Base-by-base conservation (phyloP, 2,888 invertebrate genomes). In the Ophioninae sp. region DNA sequence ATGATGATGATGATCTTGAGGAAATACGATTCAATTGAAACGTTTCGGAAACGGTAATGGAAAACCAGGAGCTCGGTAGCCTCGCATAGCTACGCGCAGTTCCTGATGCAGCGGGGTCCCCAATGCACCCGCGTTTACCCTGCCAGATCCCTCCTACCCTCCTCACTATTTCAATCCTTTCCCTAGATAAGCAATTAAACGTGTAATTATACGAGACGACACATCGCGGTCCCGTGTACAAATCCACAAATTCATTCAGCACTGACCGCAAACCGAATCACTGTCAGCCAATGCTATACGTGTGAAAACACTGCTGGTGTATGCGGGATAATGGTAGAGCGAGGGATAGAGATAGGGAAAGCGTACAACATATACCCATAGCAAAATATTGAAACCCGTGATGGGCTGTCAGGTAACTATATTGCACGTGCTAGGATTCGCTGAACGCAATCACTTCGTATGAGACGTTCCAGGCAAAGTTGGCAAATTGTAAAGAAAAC, bases 141-240 rank as follows among this genome's bases (percentile, higher is more conserved):
- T 39, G 20, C 13, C 23, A 30, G 30, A 64, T 58, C 64, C 65
- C 65, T 78, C 58, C 51, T n/a, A n/a, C n/a, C 58, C 51, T 30
- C 30, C 30, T 30, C 30, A 1, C 30, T 30, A 1, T 30, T 30
- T 30, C 3, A 1, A 30, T 30, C 30, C 30, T 30, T 3, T 30
- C 30, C 72, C 76, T 81, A 88, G 86, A 90, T 91, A 88, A 89
- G 89, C 91, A 91, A 91, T 91, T 90, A 90, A 88, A 87, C 88
- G 87, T 87, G 88, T 89, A 90, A 90, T 91, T 91, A 90, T 89
- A 89, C 87, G 88, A 88, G 89, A 90, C 90, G 90, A 88, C 90
- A 88, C 83, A 51, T 6, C 76, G 75, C 83, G 79, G 84, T 76
- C 84, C 85, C 80, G 80, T 73, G 83, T 84, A 82, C 85, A 78